Evolutionary conservation across 2,888 invertebrate genomes (phyloP).

Genomic region (Himalopsyche japonica): DNA sequence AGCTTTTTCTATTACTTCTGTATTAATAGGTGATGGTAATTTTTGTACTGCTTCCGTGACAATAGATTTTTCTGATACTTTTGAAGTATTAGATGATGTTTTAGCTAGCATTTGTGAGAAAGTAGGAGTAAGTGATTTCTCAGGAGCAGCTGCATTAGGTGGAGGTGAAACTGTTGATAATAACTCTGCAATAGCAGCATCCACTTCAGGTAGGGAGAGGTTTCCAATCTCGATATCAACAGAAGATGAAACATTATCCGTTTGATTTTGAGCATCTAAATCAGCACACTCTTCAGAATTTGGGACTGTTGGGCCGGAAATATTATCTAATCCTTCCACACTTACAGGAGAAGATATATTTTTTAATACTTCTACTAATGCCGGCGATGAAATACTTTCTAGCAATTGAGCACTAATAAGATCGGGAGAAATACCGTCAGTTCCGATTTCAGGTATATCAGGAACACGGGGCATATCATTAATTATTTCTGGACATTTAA

Average conservation of each 20-base stretch:
- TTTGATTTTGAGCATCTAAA: not conserved
- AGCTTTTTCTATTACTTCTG: not conserved
- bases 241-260: not conserved
- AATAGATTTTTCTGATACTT: not conserved
- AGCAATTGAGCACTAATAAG: not conserved
- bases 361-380: not conserved
- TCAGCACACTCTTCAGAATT: not conserved
- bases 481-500: not conserved
- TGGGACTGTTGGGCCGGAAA: not conserved
- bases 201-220: not conserved
- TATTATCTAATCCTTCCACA: not conserved
- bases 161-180: not conserved
- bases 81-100: not conserved
- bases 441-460: not conserved
- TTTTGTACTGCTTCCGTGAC: not conserved
- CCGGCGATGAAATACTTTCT: not conserved
- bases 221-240: not conserved
- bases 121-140: not conserved
- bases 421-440: not conserved
- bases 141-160: not conserved
- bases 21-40: not conserved
- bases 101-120: not conserved
- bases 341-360: not conserved
- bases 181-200: slow-evolving; percentile 1
- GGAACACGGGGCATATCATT: not conserved